Conservation (phyloP, 2,797 vertebrate genomes). For the Myiotriccus ornatus region DNA sequence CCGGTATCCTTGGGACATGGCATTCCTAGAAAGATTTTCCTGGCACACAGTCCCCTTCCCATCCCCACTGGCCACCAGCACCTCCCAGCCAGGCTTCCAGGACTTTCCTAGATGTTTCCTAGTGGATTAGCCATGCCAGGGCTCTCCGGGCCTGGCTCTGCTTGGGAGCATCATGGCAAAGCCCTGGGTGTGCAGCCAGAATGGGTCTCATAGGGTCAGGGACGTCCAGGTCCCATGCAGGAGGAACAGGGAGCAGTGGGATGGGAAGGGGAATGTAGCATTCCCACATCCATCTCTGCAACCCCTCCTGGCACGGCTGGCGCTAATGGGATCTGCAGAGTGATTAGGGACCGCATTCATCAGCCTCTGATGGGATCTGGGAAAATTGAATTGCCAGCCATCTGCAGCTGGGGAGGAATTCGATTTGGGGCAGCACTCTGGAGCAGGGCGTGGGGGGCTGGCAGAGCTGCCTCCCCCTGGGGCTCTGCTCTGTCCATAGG, state of each 20-base stretch:
- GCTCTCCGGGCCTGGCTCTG: neutral
- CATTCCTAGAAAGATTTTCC: neutral
- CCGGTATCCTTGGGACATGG: neutral
- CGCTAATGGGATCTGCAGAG: neutral
- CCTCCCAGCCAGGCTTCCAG: neutral
- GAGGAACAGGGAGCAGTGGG: neutral
- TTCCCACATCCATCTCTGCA: neutral
- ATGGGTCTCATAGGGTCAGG: accelerated
- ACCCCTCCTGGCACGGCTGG: neutral
- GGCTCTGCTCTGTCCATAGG: accelerated
- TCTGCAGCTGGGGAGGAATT: slow-evolving; percentile 48
- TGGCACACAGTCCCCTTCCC: neutral
- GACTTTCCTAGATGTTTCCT: neutral
- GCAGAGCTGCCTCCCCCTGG: neutral
- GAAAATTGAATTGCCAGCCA: slow-evolving; percentile 56
- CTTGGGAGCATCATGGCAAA: neutral
- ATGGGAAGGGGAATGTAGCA: neutral
- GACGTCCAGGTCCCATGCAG: neutral
- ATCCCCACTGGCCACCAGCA: neutral
- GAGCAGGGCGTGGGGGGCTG: neutral
- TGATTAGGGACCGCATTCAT: slow-evolving; percentile 4
- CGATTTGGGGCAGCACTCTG: neutral
- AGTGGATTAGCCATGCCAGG: neutral
- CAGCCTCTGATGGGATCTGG: slow-evolving; percentile 14
- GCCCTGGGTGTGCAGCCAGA: neutral